These are phyloP conservation scores for Mystacornis crossleyi DNA, from an alignment of 2,113 vertebrate genomes.

Conservation along the genomic window DNA sequence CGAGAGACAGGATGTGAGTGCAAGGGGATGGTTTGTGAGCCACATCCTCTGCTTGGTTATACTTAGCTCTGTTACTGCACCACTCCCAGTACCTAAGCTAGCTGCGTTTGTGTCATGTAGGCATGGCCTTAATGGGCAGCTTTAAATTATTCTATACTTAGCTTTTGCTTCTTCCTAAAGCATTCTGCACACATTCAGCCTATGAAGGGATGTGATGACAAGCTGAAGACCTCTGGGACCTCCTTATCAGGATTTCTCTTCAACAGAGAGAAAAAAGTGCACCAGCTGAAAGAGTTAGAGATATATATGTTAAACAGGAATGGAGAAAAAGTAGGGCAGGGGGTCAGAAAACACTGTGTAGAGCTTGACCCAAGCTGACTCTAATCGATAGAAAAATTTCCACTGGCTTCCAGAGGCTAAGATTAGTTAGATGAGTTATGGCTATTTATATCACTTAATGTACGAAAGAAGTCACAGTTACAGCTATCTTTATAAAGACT, in stretches of 20 bases:
- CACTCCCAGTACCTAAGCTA: neutral
- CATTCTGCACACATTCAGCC: neutral
- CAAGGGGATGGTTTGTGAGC: neutral
- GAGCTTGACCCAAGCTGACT: constrained; percentile 2
- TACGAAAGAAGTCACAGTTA: neutral
- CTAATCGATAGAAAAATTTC: constrained; percentile 36
- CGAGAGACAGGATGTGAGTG: constrained; percentile 21
- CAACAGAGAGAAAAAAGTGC: neutral
- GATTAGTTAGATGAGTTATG: constrained; percentile 5
- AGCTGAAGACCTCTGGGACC: neutral
- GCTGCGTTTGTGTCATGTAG: constrained; percentile 13
- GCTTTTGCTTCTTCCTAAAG: constrained; percentile 29
- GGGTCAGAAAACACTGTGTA: constrained; percentile 17
- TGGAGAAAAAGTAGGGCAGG: constrained; percentile 23
- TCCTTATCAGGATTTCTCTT: constrained; percentile 24
- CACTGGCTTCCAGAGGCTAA: constrained; percentile 29
- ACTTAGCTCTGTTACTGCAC: constrained; percentile 29
- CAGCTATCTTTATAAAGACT: neutral
- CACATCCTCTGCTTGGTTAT: constrained; percentile 38
- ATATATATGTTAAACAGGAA: neutral
- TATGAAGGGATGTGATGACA: neutral
- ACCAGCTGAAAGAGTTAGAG: neutral
- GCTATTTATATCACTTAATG: constrained; percentile 37
- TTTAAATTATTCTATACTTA: constrained; percentile 51
- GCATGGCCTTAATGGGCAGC: constrained; percentile 54